phyloP scores from a whole-genome alignment of 2,113 vertebrate species.

The Haplochromis burtoni region DNA sequence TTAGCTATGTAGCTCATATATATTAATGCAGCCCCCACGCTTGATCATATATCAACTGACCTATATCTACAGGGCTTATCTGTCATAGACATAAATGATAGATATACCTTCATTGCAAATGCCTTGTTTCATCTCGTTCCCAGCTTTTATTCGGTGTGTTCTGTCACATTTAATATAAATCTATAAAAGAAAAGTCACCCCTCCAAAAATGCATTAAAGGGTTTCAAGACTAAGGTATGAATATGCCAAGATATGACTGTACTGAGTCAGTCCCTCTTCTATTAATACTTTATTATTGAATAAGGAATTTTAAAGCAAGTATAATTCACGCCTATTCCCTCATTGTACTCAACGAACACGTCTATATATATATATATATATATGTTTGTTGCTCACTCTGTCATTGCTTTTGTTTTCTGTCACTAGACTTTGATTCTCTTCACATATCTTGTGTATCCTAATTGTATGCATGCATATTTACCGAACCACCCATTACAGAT shows the following conservation, averaged over 20 bases:
- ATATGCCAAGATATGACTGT: background rate
- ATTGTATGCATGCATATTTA: background rate
- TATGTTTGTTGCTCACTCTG: background rate
- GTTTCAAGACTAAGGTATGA: background rate
- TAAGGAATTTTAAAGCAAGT: background rate
- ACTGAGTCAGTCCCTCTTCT: background rate
- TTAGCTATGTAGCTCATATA: background rate
- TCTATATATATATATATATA: background rate
- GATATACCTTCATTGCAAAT: background rate
- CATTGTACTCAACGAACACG: too few species aligned
- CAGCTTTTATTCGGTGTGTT: background rate
- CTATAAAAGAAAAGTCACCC: background rate
- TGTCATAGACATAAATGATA: background rate
- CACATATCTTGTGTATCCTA: background rate
- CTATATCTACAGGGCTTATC: background rate
- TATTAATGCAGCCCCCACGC: background rate
- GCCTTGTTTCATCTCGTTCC: background rate
- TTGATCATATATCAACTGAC: background rate
- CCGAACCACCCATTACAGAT: background rate
- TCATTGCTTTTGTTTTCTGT: background rate
- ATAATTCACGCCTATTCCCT: background rate
- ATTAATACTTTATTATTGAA: background rate
- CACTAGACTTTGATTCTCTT: background rate
- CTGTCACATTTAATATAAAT: background rate
- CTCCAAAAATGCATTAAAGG: background rate